phyloP scores from a whole-genome alignment of 1,140 invertebrate genomes.

The Battus philenor region DNA sequence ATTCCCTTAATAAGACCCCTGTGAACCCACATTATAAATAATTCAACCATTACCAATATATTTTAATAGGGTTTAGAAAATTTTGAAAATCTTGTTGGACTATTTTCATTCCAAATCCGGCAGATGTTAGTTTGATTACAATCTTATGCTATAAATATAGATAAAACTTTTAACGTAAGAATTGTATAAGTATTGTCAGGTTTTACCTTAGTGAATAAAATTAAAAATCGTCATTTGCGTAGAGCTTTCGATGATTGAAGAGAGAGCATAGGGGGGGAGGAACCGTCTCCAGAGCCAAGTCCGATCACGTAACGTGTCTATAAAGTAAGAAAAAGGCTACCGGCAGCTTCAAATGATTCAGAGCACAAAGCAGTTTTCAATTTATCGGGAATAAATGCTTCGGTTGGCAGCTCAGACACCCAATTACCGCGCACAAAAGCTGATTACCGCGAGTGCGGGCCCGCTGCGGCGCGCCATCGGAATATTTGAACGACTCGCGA shows the following conservation, averaged over 20 bases:
- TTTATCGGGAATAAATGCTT: conserved; percentile 73
- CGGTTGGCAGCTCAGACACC: conserved; percentile 73
- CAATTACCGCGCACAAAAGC: conserved; percentile 73
- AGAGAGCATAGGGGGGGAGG: background rate
- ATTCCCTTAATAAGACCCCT: too few species aligned
- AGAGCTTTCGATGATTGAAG: conserved; percentile 1
- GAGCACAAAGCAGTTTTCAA: conserved; percentile 70
- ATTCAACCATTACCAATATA: too few species aligned
- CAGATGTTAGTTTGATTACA: too few species aligned
- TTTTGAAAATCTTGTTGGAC: too few species aligned
- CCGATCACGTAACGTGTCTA: conserved; percentile 20
- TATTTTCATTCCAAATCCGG: too few species aligned
- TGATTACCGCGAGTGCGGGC: conserved; percentile 67
- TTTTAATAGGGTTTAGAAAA: too few species aligned
- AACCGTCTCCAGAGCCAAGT: background rate
- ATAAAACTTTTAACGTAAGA: too few species aligned
- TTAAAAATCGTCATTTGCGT: conserved; percentile 2
- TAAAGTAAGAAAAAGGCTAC: conserved; percentile 36
- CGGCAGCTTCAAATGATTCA: conserved; percentile 54
- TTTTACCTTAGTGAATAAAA: too few species aligned
- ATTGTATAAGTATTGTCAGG: too few species aligned
- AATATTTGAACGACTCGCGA: conserved; percentile 57
- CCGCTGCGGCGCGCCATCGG: conserved; percentile 36
- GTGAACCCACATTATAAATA: too few species aligned
- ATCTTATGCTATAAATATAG: too few species aligned